phyloP scores from a whole-genome alignment of 1,140 invertebrate genomes.

The Drosophila simulans region DNA sequence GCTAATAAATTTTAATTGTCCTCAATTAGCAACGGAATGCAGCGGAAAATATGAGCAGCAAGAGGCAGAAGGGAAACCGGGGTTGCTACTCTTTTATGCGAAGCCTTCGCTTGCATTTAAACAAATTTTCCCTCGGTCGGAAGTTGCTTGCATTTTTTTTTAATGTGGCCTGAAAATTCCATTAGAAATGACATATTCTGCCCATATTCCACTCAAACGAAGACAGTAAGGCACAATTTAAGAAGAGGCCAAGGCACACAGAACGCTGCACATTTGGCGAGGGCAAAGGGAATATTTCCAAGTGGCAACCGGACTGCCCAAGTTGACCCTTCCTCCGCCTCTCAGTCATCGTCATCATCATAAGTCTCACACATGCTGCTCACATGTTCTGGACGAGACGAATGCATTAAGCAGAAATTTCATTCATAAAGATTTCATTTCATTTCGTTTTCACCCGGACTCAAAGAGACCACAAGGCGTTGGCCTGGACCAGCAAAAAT shows the following conservation, averaged over 20 bases:
- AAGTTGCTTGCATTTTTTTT: slow-evolving; percentile 60
- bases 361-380: slow-evolving; percentile 57
- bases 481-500: slow-evolving; percentile 28
- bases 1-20: slow-evolving; percentile 84
- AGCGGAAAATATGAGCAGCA: slow-evolving; percentile 46
- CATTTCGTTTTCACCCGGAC: slow-evolving; percentile 42
- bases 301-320: slow-evolving; percentile 30
- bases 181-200: slow-evolving; percentile 57
- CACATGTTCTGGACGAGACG: slow-evolving; percentile 56
- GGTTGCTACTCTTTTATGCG: slow-evolving; percentile 30
- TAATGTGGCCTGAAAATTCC: slow-evolving; percentile 47
- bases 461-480: slow-evolving; percentile 59
- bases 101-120: slow-evolving; percentile 57
- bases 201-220: slow-evolving; percentile 17
- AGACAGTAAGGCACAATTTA: slow-evolving; percentile 37
- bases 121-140: slow-evolving; percentile 47
- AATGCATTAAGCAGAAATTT: slow-evolving; percentile 73
- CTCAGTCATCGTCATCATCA: slow-evolving; percentile 1
- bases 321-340: slow-evolving; percentile 29
- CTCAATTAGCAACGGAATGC: slow-evolving; percentile 80
- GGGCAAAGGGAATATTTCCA: slow-evolving; percentile 16
- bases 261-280: slow-evolving; percentile 26
- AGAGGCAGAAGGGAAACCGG: not conserved
- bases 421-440: slow-evolving; percentile 77
- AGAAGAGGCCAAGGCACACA: slow-evolving; percentile 8